Evolutionary conservation across 1,140 invertebrate genomes (phyloP), one percentile per base, ranked within the genome.

Genomic region (Listronotus oregonensis): DNA sequence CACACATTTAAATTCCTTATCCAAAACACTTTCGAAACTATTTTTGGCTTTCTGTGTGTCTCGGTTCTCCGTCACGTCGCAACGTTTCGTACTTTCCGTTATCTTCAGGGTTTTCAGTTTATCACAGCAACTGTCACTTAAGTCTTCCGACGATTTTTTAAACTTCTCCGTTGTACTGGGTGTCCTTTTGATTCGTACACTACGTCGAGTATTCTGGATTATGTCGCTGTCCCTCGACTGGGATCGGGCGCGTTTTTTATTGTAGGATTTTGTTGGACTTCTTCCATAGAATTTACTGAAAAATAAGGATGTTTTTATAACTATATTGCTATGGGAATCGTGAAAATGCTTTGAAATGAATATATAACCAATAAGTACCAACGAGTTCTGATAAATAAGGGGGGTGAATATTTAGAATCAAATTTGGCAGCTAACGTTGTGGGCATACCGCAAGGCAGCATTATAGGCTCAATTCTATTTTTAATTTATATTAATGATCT

Each of bases 1-100:
- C 37, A 85, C 69, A 68, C 79, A 77, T 66, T 78, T 80, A 64
- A 77, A 80, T 42, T 76, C 74, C 54, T 72, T 76, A 46, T 76
- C 74, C 9, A 68, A 21, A 47, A 54, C 39, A 12, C 15, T 37
- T 0, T 6, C 17, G 2, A 27, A 7, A 27, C 21, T 27, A 27
- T 27, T 27, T 27, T 31, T 47, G 21, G 11, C 5, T 7, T 59
- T 32, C 17, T 6, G 17, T 32, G 34, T 46, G 17, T 62, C 21
- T 21, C 32, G 50, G 44, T 34, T 39, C 4, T 34, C 18, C 21
- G 31, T 46, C 14, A 21, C 37, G 31, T 40, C 14, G n/a, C 17
- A 59, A 17, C 10, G 8, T 17, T 17, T 18, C 39, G 18, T 42
- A 18, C 34, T n/a, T 31, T 46, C 42, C 17, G 27, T 47, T 49